These are phyloP conservation scores for Deilephila porcellus DNA, from an alignment of 2,888 invertebrate species.

Conservation along the genomic window DNA sequence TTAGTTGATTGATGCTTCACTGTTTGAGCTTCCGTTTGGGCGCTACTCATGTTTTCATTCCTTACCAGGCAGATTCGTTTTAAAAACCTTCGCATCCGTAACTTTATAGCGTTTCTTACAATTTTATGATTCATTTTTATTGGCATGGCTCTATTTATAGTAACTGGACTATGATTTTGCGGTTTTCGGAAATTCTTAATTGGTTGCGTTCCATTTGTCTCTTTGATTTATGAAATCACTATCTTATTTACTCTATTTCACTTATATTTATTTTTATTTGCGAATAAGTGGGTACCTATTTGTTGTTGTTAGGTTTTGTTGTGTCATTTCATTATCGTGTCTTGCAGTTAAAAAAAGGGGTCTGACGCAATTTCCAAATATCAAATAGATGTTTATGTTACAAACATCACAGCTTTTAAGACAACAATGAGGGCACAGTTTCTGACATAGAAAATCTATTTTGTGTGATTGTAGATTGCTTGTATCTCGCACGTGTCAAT, in stretches of 20 bases:
- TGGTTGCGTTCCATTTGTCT: background rate
- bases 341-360: too few relatives aligned
- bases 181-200: background rate
- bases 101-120: background rate
- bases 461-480: background rate
- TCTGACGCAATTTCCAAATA: too few relatives aligned
- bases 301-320: background rate
- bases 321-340: too few relatives aligned
- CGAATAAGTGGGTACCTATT: background rate
- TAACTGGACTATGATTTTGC: background rate
- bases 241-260: background rate
- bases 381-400: too few relatives aligned
- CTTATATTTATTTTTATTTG: background rate
- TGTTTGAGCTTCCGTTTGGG: background rate
- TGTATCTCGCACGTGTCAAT: background rate
- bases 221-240: background rate
- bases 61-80: background rate
- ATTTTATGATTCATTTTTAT: constrained; percentile 1
- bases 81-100: background rate
- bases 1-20: background rate
- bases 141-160: background rate
- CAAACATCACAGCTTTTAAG: too few relatives aligned
- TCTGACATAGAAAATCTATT: background rate
- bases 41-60: background rate
- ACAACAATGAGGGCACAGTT: too few relatives aligned